Percentiles rank a stretch among this genome's conserved stretches.
Evolutionary conservation across 2,113 vertebrate genomes (phyloP).

Genomic region (Tragelaphus buxtoni): DNA sequence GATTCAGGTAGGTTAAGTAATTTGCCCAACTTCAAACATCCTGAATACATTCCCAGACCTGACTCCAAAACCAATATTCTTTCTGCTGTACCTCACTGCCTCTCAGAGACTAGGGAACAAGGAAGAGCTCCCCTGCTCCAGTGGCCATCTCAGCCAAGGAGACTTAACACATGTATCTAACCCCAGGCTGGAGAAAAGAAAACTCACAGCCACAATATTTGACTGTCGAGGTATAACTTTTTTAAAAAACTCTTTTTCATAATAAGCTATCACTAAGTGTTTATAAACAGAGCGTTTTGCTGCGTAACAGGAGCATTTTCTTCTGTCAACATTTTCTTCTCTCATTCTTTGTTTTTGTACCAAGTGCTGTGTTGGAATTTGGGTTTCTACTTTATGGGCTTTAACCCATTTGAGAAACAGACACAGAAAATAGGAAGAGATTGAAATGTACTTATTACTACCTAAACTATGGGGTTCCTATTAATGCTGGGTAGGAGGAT

Average conservation of each 20-base stretch:
- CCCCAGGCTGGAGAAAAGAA: background rate
- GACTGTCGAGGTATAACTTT: background rate
- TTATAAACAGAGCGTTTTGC: background rate
- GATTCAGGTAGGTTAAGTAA: background rate
- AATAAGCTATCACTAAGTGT: background rate
- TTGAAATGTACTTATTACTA: background rate
- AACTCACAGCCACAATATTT: background rate
- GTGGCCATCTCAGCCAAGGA: background rate
- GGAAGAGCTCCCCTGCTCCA: too few relatives aligned
- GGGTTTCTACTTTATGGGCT: background rate
- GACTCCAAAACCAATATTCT: background rate
- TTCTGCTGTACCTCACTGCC: background rate
- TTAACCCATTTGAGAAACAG: background rate
- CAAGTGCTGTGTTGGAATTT: background rate
- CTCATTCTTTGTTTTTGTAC: background rate
- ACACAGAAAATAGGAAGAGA: background rate
- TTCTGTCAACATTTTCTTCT: background rate
- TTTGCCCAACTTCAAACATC: background rate
- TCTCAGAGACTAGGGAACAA: background rate
- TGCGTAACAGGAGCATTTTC: background rate
- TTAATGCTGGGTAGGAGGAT: background rate
- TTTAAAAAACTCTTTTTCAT: background rate
- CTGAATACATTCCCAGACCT: background rate
- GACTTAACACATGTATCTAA: background rate
- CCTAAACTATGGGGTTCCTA: background rate